Conservation (phyloP, 2,113 vertebrate species). For the Dascyllus trimaculatus region DNA sequence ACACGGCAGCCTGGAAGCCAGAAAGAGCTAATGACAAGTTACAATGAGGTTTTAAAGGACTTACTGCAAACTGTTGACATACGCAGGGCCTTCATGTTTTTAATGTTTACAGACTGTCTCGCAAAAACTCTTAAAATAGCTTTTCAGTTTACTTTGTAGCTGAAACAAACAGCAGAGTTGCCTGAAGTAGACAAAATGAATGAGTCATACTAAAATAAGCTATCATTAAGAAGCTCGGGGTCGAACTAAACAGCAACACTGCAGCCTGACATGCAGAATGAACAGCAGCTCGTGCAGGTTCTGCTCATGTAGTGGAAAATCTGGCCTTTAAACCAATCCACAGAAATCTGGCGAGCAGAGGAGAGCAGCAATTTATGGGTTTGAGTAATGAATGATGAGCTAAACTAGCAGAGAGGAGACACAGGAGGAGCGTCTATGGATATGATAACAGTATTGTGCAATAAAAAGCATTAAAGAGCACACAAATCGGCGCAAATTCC, state of each 20-base stretch:
- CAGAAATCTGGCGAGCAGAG: slow-evolving; percentile 60
- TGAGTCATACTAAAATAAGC: slow-evolving; percentile 44
- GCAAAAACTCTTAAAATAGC: slow-evolving; percentile 31
- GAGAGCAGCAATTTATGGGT: slow-evolving; percentile 47
- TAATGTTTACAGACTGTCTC: slow-evolving; percentile 50
- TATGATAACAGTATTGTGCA: not conserved
- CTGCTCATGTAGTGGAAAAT: slow-evolving; percentile 73
- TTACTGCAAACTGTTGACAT: slow-evolving; percentile 38
- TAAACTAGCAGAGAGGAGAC: slow-evolving; percentile 10
- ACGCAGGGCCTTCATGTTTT: slow-evolving; percentile 32
- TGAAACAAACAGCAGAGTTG: slow-evolving; percentile 35
- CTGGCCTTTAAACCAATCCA: slow-evolving; percentile 25
- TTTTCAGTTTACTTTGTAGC: slow-evolving; percentile 50
- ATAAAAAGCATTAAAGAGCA: not conserved
- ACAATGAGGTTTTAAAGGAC: slow-evolving; percentile 27
- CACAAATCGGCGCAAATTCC: not conserved
- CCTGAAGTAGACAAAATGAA: slow-evolving; percentile 37
- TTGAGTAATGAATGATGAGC: slow-evolving; percentile 12
- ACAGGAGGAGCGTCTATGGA: slow-evolving; percentile 8
- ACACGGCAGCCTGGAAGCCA: slow-evolving; percentile 19
- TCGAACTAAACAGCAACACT: slow-evolving; percentile 51
- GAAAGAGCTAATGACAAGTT: slow-evolving; percentile 26
- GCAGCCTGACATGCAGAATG: slow-evolving; percentile 43
- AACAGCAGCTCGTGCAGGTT: slow-evolving; percentile 50
- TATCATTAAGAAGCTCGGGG: slow-evolving; percentile 62